A percentile compares a stretch with the other conserved stretches of the same genome.
These are phyloP conservation scores for Nothoprocta pentlandii DNA, from an alignment of 2,113 vertebrate genomes.

Conservation along the genomic window DNA sequence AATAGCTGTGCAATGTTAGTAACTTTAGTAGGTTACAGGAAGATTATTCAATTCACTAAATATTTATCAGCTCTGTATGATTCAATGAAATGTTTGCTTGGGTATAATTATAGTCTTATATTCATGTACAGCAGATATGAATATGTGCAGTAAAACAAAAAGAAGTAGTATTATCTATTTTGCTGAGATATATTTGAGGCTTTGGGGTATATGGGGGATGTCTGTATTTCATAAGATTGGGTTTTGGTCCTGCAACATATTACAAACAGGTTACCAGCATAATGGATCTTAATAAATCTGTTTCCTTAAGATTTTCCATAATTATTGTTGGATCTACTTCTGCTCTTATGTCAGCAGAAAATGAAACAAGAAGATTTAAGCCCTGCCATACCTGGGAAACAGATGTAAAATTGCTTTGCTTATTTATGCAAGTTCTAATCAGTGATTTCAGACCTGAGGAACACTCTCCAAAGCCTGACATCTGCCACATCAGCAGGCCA, in stretches of 20 bases:
- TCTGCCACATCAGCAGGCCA: not conserved
- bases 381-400: slow-evolving; percentile 18
- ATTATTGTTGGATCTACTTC: slow-evolving; percentile 59
- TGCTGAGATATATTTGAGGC: not conserved
- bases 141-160: not conserved
- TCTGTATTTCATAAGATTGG: not conserved
- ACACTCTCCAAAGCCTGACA: not conserved
- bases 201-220: not conserved
- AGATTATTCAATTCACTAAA: not conserved
- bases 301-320: slow-evolving; percentile 59
- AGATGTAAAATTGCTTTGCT: slow-evolving; percentile 2
- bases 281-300: slow-evolving; percentile 54
- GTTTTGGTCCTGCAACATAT: not conserved
- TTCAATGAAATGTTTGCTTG: not conserved
- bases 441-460: not conserved
- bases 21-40: not conserved
- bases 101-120: not conserved
- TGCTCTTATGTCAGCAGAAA: slow-evolving; percentile 56
- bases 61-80: not conserved
- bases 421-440: slow-evolving; percentile 28
- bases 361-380: slow-evolving; percentile 48
- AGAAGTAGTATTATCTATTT: not conserved
- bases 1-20: not conserved
- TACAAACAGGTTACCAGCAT: not conserved
- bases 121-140: not conserved